These are phyloP conservation scores for Tromatobia lineatoria DNA, from an alignment of 2,888 invertebrate genomes.

Conservation along the genomic window DNA sequence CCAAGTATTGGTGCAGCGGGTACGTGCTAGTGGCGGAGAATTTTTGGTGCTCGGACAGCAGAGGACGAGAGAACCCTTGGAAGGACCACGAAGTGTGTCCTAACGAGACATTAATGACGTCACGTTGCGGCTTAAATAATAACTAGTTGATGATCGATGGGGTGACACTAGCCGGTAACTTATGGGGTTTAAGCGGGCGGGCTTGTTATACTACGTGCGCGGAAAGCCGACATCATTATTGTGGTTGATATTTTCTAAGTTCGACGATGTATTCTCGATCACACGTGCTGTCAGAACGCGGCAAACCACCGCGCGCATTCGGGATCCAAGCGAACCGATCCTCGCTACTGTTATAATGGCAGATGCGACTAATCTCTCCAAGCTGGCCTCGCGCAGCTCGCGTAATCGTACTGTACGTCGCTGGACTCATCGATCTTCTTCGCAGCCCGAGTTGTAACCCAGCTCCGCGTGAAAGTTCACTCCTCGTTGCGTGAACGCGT, in stretches of 20 bases:
- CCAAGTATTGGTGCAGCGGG: constrained; percentile 14
- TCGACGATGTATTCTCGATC: constrained; percentile 75
- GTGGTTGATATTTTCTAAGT: constrained; percentile 78
- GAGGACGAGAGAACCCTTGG: constrained; percentile 67
- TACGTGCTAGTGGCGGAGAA: constrained; percentile 10
- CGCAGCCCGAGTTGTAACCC: constrained; percentile 32
- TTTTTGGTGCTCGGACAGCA: constrained; percentile 49
- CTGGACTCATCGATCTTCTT: constrained; percentile 65
- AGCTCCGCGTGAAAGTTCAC: constrained; percentile 40
- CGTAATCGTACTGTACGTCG: constrained; percentile 53
- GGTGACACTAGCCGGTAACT: constrained; percentile 50
- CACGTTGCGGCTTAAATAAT: constrained; percentile 85
- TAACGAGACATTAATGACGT: constrained; percentile 85
- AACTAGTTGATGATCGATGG: constrained; percentile 84
- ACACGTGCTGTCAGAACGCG: constrained; percentile 69
- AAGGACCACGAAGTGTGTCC: constrained; percentile 63
- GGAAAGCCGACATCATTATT: constrained; percentile 74
- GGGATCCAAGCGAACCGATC: background rate
- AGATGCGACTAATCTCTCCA: constrained; percentile 79
- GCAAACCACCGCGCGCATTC: constrained; percentile 6
- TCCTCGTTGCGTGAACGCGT: constrained; percentile 26
- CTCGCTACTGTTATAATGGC: constrained; percentile 37
- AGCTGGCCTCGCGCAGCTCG: constrained; percentile 71
- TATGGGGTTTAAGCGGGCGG: constrained; percentile 19
- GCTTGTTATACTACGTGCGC: constrained; percentile 63